phyloP scores from a whole-genome alignment of 2,113 vertebrate genomes.

The Galemys pyrenaicus region DNA sequence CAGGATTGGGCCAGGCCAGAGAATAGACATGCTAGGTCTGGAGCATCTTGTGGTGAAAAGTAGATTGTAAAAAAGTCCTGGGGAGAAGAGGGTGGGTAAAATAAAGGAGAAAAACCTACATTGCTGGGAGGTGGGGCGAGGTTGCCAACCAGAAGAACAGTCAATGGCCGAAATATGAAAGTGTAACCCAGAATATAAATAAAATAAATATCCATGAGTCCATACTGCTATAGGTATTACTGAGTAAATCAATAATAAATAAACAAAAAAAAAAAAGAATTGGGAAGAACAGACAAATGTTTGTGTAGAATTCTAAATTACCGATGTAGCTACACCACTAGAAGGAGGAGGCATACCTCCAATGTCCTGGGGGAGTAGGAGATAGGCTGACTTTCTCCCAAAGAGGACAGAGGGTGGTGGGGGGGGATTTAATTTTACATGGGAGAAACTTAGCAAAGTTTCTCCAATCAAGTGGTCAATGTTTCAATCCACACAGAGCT shows the following conservation, averaged over 20 bases:
- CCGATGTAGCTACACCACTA: background rate
- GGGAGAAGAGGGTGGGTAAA: too few species aligned
- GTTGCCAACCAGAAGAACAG: background rate
- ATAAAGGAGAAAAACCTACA: rapidly evolving
- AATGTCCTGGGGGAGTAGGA: too few species aligned
- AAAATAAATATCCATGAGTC: background rate
- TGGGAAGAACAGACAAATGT: background rate
- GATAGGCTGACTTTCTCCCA: background rate
- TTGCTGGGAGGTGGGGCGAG: rapidly evolving
- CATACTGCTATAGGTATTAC: background rate
- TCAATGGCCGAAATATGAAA: background rate
- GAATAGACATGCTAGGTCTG: background rate
- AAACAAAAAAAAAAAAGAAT: too few species aligned
- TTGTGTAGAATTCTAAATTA: background rate
- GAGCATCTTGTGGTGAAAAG: background rate
- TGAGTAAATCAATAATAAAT: too few species aligned
- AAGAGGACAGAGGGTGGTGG: background rate
- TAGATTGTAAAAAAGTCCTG: background rate
- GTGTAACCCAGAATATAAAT: background rate
- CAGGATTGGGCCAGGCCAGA: background rate
- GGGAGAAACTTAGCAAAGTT: background rate
- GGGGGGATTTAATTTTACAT: rapidly evolving
- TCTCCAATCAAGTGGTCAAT: background rate
- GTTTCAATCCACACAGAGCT: background rate
- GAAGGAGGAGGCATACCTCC: too few species aligned